Evolutionary conservation across 2,113 vertebrate genomes (phyloP).

Genomic region (Etheostoma cragini): DNA sequence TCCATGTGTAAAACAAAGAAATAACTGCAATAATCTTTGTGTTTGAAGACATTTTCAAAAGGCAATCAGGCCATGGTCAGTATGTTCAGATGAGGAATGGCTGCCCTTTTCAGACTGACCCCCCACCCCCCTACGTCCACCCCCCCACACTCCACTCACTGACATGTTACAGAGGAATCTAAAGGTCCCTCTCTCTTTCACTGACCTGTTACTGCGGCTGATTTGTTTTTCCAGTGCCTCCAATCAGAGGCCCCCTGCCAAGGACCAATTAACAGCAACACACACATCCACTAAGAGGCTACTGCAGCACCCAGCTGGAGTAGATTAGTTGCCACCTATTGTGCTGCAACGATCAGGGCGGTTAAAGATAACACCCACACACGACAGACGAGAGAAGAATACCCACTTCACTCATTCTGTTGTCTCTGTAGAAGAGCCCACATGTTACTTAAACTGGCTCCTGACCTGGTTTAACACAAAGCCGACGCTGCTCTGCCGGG

Average conservation of each 20-base stretch:
- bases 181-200: constrained; percentile 54
- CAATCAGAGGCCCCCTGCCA: constrained; percentile 62
- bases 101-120: background rate
- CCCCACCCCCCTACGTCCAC: background rate
- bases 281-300: constrained; percentile 27
- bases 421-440: constrained; percentile 3
- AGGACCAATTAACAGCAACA: constrained; percentile 78
- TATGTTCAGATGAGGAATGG: constrained; percentile 3
- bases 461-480: background rate
- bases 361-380: constrained; percentile 60
- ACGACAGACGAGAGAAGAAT: constrained; percentile 22
- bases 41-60: background rate
- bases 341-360: constrained; percentile 19
- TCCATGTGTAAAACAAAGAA: no score
- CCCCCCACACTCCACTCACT: background rate
- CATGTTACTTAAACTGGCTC: background rate
- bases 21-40: background rate
- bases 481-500: background rate
- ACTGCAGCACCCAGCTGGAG: constrained; percentile 58
- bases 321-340: constrained; percentile 57
- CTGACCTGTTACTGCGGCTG: constrained; percentile 54
- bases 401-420: background rate
- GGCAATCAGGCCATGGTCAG: background rate
- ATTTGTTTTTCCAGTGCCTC: constrained; percentile 67
- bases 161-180: constrained; percentile 41